Evolutionary conservation across 2,888 invertebrate genomes (phyloP).

Genomic region (Drosophila setosimentum): DNA sequence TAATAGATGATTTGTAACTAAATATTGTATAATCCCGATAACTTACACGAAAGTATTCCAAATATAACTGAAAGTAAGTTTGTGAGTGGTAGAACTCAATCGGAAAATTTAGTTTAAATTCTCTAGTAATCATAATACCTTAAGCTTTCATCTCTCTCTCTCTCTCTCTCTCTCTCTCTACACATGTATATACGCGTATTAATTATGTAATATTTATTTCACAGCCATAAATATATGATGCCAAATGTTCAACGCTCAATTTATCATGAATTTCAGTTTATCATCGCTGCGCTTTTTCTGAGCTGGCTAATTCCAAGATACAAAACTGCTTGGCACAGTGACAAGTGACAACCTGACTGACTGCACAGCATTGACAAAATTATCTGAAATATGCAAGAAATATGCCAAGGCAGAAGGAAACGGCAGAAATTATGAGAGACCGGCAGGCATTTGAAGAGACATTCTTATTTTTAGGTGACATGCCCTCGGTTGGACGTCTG

Average conservation of each 20-base stretch:
- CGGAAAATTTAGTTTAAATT: neutral
- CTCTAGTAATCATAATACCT: neutral
- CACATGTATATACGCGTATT: neutral
- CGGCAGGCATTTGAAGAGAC: slow-evolving; percentile 75
- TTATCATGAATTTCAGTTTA: slow-evolving; percentile 55
- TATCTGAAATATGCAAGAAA: slow-evolving; percentile 83
- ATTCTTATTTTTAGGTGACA: slow-evolving; percentile 84
- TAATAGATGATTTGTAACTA: neutral
- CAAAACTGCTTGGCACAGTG: slow-evolving; percentile 68
- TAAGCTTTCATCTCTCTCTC: too few species aligned
- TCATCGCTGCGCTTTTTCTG: slow-evolving; percentile 47
- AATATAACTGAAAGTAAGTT: neutral
- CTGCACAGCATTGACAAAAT: slow-evolving; percentile 85
- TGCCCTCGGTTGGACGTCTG: slow-evolving; percentile 83
- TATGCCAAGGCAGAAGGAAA: slow-evolving; percentile 53
- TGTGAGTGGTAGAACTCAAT: neutral
- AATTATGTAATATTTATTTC: slow-evolving; percentile 15
- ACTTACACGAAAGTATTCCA: neutral
- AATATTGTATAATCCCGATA: neutral
- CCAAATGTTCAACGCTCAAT: slow-evolving; percentile 21
- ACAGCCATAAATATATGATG: neutral
- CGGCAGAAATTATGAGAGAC: slow-evolving; percentile 31
- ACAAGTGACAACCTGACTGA: slow-evolving; percentile 83
- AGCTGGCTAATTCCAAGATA: slow-evolving; percentile 78
- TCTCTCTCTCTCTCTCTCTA: too few species aligned